Conservation (phyloP, 2,797 vertebrate genomes). For the Gymnoscopelus microlampas region DNA sequence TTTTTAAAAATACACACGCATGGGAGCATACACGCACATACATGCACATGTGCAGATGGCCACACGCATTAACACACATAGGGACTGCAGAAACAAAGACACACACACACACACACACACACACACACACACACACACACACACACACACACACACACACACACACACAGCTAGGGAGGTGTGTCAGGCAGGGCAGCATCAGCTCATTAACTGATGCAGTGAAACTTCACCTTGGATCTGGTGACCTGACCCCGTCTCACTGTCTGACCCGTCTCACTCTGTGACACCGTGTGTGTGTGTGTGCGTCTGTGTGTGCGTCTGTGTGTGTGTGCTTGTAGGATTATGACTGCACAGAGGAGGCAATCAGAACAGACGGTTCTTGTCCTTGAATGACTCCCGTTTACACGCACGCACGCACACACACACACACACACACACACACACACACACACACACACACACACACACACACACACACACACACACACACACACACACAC, state of each 20-base stretch:
- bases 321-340: background rate
- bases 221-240: slow-evolving; percentile 52
- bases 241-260: slow-evolving; percentile 46
- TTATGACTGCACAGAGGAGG: background rate
- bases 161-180: background rate
- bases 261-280: no score
- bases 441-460: background rate
- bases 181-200: slow-evolving; percentile 44
- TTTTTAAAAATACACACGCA: no score
- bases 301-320: background rate
- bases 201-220: slow-evolving; percentile 69
- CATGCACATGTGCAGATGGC: no score
- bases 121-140: background rate
- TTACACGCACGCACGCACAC: background rate
- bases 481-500: slow-evolving; percentile 2
- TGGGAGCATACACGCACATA: no score
- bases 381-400: background rate
- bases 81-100: no score
- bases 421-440: background rate
- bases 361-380: no score
- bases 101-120: slow-evolving; percentile 2
- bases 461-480: background rate
- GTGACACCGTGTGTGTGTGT: slow-evolving; percentile 11
- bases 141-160: background rate
- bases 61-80: no score